Percentiles rank a stretch among this genome's conserved stretches.
Evolutionary conservation across 2,113 vertebrate genomes (phyloP).

Genomic region (Gallinago media): DNA sequence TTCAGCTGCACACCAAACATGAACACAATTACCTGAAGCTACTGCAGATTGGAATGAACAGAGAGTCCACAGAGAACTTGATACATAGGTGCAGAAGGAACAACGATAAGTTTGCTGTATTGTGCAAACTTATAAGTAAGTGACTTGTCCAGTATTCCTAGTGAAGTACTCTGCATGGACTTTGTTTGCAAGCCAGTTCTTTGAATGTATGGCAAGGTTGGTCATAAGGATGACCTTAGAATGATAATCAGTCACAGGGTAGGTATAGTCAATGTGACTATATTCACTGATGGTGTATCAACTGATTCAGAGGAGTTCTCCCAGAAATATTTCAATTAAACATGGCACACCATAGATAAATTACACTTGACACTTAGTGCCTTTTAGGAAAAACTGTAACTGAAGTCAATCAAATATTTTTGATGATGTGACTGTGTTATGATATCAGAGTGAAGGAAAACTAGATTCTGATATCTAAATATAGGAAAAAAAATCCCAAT

Average conservation of each 20-base stretch:
- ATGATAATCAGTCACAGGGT: not conserved
- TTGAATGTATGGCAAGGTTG: not conserved
- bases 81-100: not conserved
- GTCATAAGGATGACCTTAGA: not conserved
- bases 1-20: not conserved
- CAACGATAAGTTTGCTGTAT: not conserved
- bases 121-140: not conserved
- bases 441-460: not conserved
- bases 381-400: not conserved
- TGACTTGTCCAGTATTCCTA: not conserved
- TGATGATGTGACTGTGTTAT: not conserved
- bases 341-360: not conserved
- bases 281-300: not conserved
- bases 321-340: not conserved
- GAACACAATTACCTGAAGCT: not conserved
- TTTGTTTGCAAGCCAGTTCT: not conserved
- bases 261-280: not conserved
- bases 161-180: not conserved
- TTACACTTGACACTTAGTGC: not conserved
- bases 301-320: not conserved
- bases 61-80: not conserved
- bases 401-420: not conserved
- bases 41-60: not conserved
- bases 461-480: not conserved
- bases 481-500: not conserved